These are phyloP conservation scores for Slavum lentiscoides DNA, from an alignment of 2,888 invertebrate genomes.

Conservation along the genomic window DNA sequence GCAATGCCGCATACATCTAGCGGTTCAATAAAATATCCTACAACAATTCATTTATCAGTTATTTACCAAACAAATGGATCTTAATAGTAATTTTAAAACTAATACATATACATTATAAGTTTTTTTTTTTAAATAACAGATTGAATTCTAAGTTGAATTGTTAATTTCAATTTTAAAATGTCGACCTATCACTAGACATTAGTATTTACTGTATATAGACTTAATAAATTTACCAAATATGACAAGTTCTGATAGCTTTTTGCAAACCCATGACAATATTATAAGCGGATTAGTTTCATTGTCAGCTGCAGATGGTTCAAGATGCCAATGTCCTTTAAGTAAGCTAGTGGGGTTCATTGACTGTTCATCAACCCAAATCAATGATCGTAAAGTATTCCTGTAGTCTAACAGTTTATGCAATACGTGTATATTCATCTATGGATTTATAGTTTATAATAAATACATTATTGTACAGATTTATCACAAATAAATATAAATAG, in stretches of 20 bases:
- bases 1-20: slow-evolving; percentile 49
- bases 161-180: too few species aligned
- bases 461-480: background rate
- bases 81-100: background rate
- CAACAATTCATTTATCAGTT: background rate
- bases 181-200: background rate
- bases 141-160: background rate
- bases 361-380: slow-evolving; percentile 68
- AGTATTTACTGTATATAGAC: background rate
- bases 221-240: slow-evolving; percentile 61
- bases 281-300: slow-evolving; percentile 64
- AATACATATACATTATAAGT: too few species aligned
- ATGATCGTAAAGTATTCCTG: slow-evolving; percentile 63
- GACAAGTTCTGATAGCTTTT: slow-evolving; percentile 65
- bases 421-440: slow-evolving; percentile 64
- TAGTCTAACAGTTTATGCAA: slow-evolving; percentile 65
- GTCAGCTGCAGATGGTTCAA: slow-evolving; percentile 36
- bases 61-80: background rate
- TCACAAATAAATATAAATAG: background rate
- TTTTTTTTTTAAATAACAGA: background rate
- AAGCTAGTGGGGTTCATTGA: slow-evolving; percentile 34
- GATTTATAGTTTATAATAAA: background rate
- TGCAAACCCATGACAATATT: slow-evolving; percentile 70
- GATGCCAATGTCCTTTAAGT: slow-evolving; percentile 36
- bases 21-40: slow-evolving; percentile 45